Evolutionary conservation across 2,888 invertebrate genomes (phyloP), one percentile per base, ranked within the genome.

Genomic region (Candidula unifasciata): DNA sequence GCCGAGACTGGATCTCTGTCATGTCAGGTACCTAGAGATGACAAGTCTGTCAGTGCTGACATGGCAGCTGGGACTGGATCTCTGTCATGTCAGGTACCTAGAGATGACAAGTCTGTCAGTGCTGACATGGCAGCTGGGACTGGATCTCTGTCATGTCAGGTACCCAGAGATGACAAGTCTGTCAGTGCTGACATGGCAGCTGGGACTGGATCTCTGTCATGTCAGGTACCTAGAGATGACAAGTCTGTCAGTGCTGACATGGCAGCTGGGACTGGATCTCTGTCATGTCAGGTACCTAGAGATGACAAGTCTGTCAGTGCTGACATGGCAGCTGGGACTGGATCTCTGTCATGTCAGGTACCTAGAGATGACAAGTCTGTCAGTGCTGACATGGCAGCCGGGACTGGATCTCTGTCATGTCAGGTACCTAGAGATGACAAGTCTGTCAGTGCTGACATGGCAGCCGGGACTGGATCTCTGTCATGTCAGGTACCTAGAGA

Each of bases 141-240:
- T 99, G 99, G 90, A 99, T 99, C 92, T 99, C 99, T 0, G 98
- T 98, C 93, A 99, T 95, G 94, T 98, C 98, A 27, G 99, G 98
- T 78, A 99, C 92, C 93, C 93, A 44, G 44, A 13, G 44, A 44
- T 44, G 44, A 44, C 44, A 6, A 44, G 6, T 44, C 44, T 44
- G 6, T 6, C 13, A 21, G 60, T 60, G 60, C n/a, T n/a, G n/a
- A n/a, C n/a, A n/a, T n/a, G n/a, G n/a, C 80, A 99, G 95, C 84
- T 99, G 95, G 21, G 98, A 98, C 94, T 99, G 99, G 90, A 99
- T 99, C 92, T 99, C 99, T 0, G 98, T 98, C 93, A 99, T 95
- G 94, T 98, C 98, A 27, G 99, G 98, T 78, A 99, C 92, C 93
- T 93, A 44, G 44, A 13, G 44, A 44, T 44, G 44, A 44, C 44